Evolutionary conservation across 2,888 invertebrate genomes (phyloP).

Genomic region (Lomographa bimaculata): DNA sequence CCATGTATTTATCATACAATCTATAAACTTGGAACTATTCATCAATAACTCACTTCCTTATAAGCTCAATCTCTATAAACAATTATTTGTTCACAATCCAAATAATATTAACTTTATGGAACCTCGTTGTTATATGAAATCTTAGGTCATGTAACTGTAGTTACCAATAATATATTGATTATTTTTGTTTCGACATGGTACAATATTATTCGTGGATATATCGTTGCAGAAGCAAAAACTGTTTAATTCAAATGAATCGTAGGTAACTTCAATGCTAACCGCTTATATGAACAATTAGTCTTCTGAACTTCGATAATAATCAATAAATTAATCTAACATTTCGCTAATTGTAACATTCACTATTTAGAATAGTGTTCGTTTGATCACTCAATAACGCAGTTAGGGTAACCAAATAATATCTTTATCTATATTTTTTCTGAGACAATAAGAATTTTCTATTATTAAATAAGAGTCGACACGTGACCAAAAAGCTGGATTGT

Average conservation of each 20-base stretch:
- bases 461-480: too few species aligned
- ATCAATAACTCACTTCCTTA: slow-evolving; percentile 3
- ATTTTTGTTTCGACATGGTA: slow-evolving; percentile 1
- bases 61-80: too few species aligned
- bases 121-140: not conserved
- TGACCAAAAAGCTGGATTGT: too few species aligned
- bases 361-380: slow-evolving; percentile 6
- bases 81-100: not conserved
- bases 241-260: slow-evolving; percentile 6
- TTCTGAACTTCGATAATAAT: not conserved
- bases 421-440: too few species aligned
- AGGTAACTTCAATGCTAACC: slow-evolving; percentile 15
- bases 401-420: too few species aligned
- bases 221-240: not conserved
- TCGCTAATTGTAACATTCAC: slow-evolving; percentile 8
- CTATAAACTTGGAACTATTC: not conserved
- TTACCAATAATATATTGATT: not conserved
- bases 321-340: not conserved
- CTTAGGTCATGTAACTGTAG: not conserved
- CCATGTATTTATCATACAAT: slow-evolving; percentile 4
- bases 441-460: too few species aligned
- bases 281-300: slow-evolving; percentile 2
- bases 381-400: too few species aligned
- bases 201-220: not conserved
- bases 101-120: not conserved